Evolutionary conservation across 2,113 vertebrate species (phyloP), one percentile per base, ranked within the genome.

Genomic region (Oncorhynchus masou): DNA sequence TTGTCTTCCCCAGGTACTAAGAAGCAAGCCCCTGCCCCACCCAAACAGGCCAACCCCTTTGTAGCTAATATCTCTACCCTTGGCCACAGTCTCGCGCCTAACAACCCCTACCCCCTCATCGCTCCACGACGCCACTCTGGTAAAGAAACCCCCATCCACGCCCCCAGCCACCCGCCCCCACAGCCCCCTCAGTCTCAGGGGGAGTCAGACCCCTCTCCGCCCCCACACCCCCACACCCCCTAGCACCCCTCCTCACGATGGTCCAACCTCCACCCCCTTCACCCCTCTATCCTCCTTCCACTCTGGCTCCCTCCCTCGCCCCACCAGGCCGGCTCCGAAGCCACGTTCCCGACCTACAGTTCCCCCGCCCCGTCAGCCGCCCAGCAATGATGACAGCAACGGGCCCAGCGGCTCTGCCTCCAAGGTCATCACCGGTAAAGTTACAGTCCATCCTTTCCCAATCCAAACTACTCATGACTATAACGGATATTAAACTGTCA

Each of bases 1-100:
- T 31, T 79, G 39, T 79, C 13, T 84, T 54, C 4, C n/a, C 74
- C 89, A 99, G 98, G 94, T 57, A 90, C 96, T 71, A 99, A 99
- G 71, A 99, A 99, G 81, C 98, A 96, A 9, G 97, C 97, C 0
- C 98, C 98, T 0, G 96, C 97, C 0, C 97, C 97, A 1, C 97
- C 97, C 0, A 97, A 95, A 74, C 95, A 92, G 57, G 90, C 93
- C 79, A 95, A 94, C 86, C 95, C 93, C 0, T 94, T 94, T 0
- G 90, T 93, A 0, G 90, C 59, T 22, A 62, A 62, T 5, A 6
- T 8, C 59, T 62, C 19, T 2, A 54, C n/a, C n/a, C 59, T n/a
- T 62, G 59, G 59, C 87, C 0, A 2, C 91, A 20, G 81, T 71
- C 76, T 88, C 68, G 45, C 84, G 86, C 59, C 84, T 87, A 89